Conservation (phyloP, 2,797 vertebrate genomes). For the Sebastes trivittatus region DNA sequence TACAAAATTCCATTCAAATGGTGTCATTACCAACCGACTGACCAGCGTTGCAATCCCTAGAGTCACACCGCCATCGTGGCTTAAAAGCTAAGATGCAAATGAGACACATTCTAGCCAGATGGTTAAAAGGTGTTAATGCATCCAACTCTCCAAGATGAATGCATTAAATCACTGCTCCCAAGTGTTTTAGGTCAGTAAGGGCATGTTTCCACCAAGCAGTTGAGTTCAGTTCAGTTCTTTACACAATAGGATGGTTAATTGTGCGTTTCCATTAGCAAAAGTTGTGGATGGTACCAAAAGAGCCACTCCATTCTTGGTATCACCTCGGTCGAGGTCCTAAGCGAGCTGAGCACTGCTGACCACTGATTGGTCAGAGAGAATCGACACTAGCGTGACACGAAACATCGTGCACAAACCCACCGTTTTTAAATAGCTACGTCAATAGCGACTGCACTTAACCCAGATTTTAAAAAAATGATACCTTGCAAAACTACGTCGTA, state of each 20-base stretch:
- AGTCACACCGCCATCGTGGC: not conserved
- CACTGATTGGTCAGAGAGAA: not conserved
- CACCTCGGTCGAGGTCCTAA: not conserved
- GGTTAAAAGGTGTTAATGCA: not conserved
- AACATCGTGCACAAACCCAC: not conserved
- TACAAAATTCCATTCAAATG: not conserved
- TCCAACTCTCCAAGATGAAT: not conserved
- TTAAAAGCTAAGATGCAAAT: not conserved
- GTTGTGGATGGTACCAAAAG: not conserved
- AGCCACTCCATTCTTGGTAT: not conserved
- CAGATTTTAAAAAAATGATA: too few species aligned
- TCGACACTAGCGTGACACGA: not conserved
- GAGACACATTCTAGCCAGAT: not conserved
- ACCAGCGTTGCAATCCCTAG: too few species aligned
- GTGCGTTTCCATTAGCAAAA: not conserved
- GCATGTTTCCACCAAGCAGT: not conserved
- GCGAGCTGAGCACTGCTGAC: not conserved
- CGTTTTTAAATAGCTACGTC: too few species aligned
- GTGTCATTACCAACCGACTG: not conserved
- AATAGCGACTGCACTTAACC: too few species aligned
- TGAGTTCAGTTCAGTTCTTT: rapidly evolving
- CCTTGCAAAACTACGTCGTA: too few species aligned
- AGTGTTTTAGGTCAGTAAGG: not conserved
- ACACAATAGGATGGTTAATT: not conserved
- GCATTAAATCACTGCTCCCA: not conserved